Evolutionary conservation across 2,888 invertebrate species (phyloP), one percentile per base, ranked within the genome.

Genomic region (Elegia similella): DNA sequence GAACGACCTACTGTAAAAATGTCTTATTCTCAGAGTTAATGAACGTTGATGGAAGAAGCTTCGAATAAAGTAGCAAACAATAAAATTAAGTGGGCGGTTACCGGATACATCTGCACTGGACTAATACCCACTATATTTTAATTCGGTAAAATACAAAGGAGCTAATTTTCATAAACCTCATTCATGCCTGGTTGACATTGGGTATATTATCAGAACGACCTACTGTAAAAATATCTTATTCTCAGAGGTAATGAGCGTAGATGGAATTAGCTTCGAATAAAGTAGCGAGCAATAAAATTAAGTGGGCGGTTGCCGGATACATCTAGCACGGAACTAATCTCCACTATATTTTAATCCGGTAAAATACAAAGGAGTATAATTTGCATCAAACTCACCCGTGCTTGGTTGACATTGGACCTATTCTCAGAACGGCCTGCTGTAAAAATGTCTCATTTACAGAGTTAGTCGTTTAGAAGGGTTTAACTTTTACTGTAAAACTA

Each of bases 101-200:
- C 77, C 75, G 82, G 84, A 84, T 88, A 86, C 86, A 86, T 86
- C 86, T 88, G 88, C 89, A 86, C 81, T 84, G 82, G 86, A 90
- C 88, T 89, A 90, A 89, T 89, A 88, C 80, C 84, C 81, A 80
- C 90, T 88, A 88, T 89, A 88, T 88, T 88, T 90, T 90, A 90
- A 90, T 89, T 86, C 87, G 76, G 81, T 74, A 75, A 87, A 88
- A 84, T 85, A 90, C 87, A 90, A 90, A 90, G 87, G 84, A 89
- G 88, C 82, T 86, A 88, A 90, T 90, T 89, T 89, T 84, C 88
- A 90, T 90, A 90, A 90, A 88, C 88, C 89, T 88, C 86, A 80
- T 75, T 80, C 86, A 86, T 88, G 38, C 12, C 5, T 38, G 12
- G 38, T 38, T 38, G 38, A n/a, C 8, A 12, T 38, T 10, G 38